Conservation (phyloP, 2,113 vertebrate species). For the Romanogobio albipinnatus region DNA sequence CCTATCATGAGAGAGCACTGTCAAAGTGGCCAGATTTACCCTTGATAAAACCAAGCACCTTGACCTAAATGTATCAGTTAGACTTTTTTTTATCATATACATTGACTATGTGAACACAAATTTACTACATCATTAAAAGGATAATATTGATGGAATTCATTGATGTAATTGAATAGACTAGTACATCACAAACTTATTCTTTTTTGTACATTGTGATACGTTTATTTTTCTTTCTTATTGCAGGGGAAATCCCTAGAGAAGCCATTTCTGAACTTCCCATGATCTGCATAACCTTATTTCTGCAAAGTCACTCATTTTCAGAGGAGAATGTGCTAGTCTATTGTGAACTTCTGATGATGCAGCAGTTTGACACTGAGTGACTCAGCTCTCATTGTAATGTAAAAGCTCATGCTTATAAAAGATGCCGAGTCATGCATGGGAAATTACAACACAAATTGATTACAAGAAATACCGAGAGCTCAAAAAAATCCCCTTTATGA, state of each 20-base stretch:
- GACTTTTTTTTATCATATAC: background rate
- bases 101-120: background rate
- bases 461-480: background rate
- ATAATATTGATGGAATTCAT: background rate
- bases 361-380: conserved; percentile 27
- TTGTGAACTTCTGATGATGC: conserved; percentile 35
- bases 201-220: background rate
- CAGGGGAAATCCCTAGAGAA: background rate
- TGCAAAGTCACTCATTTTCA: conserved; percentile 43
- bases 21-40: conserved; percentile 42
- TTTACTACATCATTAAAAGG: background rate
- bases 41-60: conserved; percentile 27
- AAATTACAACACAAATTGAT: conserved; percentile 9
- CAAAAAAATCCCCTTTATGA: background rate
- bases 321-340: background rate
- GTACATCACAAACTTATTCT: background rate
- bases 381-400: conserved; percentile 7
- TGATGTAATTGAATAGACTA: background rate
- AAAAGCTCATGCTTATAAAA: conserved; percentile 31
- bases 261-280: background rate
- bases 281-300: background rate
- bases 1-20: conserved; percentile 50
- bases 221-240: too few species aligned
- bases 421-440: conserved; percentile 33
- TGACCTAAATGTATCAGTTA: background rate